A percentile compares a stretch with the other conserved stretches of the same genome.
These are phyloP conservation scores for Nothocercus julius DNA, from an alignment of 2,113 vertebrate species.

Conservation along the genomic window DNA sequence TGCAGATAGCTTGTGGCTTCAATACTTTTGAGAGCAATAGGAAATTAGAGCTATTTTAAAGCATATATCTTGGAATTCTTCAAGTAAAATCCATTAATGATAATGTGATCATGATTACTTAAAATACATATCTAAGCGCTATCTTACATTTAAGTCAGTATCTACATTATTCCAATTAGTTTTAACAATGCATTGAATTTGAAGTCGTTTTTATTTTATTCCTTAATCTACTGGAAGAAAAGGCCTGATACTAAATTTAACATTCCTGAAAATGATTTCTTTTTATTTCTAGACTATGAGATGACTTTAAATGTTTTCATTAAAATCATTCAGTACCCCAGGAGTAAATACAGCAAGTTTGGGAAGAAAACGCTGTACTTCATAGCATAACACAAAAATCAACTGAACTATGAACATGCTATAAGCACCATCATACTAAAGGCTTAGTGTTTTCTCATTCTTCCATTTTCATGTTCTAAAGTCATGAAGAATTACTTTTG, in stretches of 20 bases:
- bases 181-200: slow-evolving; percentile 2
- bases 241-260: not conserved
- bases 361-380: not conserved
- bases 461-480: not conserved
- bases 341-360: not conserved
- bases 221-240: not conserved
- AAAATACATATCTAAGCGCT: not conserved
- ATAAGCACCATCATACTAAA: not conserved
- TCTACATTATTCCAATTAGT: not conserved
- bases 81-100: not conserved
- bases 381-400: not conserved
- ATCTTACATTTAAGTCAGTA: not conserved
- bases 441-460: not conserved
- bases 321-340: not conserved
- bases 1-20: not conserved
- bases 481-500: not conserved
- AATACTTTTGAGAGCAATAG: not conserved
- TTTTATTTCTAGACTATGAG: not conserved
- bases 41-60: not conserved
- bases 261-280: not conserved
- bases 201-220: not conserved
- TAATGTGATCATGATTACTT: slow-evolving; percentile 1
- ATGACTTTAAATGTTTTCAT: not conserved
- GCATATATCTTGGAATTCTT: slow-evolving; percentile 1
- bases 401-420: not conserved